Evolutionary conservation across 2,797 vertebrate species (phyloP), one percentile per base, ranked within the genome.

Genomic region (Hyperoplus lanceolatus): DNA sequence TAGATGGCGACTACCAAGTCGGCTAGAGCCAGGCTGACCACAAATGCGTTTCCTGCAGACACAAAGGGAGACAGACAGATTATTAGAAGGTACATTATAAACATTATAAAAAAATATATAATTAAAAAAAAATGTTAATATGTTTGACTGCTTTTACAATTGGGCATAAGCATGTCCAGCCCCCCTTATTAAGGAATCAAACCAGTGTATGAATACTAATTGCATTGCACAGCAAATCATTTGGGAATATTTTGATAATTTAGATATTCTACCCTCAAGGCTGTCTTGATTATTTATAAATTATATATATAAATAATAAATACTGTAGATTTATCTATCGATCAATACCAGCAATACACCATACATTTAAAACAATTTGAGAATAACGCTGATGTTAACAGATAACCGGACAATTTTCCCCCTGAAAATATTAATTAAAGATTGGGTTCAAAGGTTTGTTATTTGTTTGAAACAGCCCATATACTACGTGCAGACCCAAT

Each of bases 1-100:
- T 96, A 97, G 77, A 96, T 87, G 53, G 96, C 96, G 7, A 96
- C 96, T 29, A 97, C 89, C 70, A 97, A 85, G 87, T 97, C 96
- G 1, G 96, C 96, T 5, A 97, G 70, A 1, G 96, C 96, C 88
- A 97, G 88, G 85, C 95, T 97, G 85, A 97, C 96, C 85, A 96
- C 96, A 9, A 97, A 96, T 85, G 95, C 95, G 41, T 97, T 96
- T 81, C 96, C 96, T 97, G 85, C 8, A 41, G 64, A 73, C 6
- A 7, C 6, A 13, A 61, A 11, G 38, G 8, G 5, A 36, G 39
- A 51, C 9, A 13, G 12, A 48, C 2, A 14, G 5, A 3, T 16
- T 7, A 41, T 43, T 8, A 70, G 41, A 21, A 14, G 14, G 6
- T 11, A 9, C 48, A 50, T 58, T 3, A 36, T n/a, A 2, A 63